Base-by-base conservation (phyloP, 2,797 vertebrate species). In the Karalla daura region DNA sequence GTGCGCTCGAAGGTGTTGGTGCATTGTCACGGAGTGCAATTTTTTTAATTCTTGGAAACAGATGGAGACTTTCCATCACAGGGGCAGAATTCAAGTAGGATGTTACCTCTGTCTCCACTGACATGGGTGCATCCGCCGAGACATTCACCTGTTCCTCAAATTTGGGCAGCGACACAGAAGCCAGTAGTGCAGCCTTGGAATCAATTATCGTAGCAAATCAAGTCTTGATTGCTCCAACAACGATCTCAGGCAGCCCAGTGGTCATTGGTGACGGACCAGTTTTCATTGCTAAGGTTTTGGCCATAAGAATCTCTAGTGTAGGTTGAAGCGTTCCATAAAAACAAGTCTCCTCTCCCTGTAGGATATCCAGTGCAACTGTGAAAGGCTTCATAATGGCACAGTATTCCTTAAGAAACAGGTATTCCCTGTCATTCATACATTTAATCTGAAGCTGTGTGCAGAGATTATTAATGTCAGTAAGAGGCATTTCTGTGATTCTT, bases 11-110 rank as follows among this genome's bases (percentile, higher is more conserved):
- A 47, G 56, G 63, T 63, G 63, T 47, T 44, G 44, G 36, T 59
- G 23, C n/a, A 8, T 39, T 39, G 5, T 39, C 2, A n/a, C 23
- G 7, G 2, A 70, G 65, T 65, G 61, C 46, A 3, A 74, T 59
- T 68, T 65, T 49, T 69, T 70, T 62, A 24, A 52, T 65, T 53
- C 58, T 66, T 64, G 74, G 64, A 49, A 81, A 78, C 23, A 35
- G 45, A 24, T 74, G 65, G 30, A 78, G 62, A 39, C 65, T 78
- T 78, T 67, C 74, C 66, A 74, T 71, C 21, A 46, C 43, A 40
- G 30, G 69, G 37, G 59, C 69, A 70, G 61, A 58, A 20, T 58
- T 77, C 25, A 78, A 28, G 46, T 74, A 69, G 46, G 25, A 5
- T 3, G 5, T 58, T 17, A 35, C 27, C 14, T 33, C 40, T 44